Evolutionary conservation across 2,797 vertebrate genomes (phyloP).

Genomic region (Sebastes cheni): DNA sequence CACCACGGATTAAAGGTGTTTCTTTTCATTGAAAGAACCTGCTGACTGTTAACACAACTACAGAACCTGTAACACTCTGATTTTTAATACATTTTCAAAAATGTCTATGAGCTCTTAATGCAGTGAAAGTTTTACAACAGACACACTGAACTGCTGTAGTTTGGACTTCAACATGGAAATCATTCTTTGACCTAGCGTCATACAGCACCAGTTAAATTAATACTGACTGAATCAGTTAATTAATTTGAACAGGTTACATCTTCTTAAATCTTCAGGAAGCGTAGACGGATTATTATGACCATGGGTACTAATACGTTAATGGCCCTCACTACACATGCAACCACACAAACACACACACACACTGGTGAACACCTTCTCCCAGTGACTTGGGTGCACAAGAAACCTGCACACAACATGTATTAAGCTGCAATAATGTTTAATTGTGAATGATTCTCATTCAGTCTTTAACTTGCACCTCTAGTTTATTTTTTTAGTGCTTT

Average conservation of each 20-base stretch:
- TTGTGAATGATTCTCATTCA: neutral
- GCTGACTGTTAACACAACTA: neutral
- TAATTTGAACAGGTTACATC: neutral
- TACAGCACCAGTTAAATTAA: neutral
- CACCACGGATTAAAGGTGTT: neutral
- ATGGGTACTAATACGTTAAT: neutral
- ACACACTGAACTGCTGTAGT: neutral
- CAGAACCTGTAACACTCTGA: neutral
- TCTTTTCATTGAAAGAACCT: neutral
- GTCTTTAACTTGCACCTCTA: neutral
- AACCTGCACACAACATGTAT: neutral
- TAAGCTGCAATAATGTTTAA: too few species aligned
- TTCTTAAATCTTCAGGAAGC: neutral
- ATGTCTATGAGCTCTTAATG: neutral
- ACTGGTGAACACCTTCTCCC: neutral
- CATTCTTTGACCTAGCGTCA: neutral
- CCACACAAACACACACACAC: neutral
- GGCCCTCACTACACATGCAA: neutral
- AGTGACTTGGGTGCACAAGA: neutral
- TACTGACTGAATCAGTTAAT: neutral
- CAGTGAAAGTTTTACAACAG: neutral
- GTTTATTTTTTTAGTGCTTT: neutral
- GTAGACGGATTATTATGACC: neutral
- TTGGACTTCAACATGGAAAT: neutral
- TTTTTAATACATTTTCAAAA: neutral